Evolutionary conservation across 1,140 invertebrate genomes (phyloP), one percentile per base, ranked within the genome.

Genomic region (Bilobella aurantiaca): DNA sequence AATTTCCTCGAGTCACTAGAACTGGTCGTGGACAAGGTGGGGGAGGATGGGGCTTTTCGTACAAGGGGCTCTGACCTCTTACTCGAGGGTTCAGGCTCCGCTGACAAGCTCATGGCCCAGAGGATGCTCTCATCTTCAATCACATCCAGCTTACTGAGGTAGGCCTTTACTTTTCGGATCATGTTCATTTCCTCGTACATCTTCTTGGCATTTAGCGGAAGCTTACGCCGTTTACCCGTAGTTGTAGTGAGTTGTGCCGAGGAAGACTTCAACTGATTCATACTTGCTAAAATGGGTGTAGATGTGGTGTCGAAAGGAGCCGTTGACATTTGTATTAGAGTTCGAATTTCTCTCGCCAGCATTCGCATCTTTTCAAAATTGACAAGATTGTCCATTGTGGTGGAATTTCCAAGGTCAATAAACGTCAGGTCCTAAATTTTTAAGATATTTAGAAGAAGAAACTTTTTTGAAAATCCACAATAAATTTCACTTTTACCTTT

Each of bases 311-410:
- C 91, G 76, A 92, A 89, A 12, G 90, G 90, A n/a, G 91, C 91
- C 64, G 91, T 94, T 76, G 91, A 95, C 93, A 98, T 97, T 76
- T 94, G 93, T 58, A 89, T 93, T 21, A 98, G 80, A 56, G 90
- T 85, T 70, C 95, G 83, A 14, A 99, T 89, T 82, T 98, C 96
- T 77, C 97, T 97, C 2, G 96, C 92, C 67, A 99, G 93, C 93
- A 99, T 98, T 69, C 97, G 81, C 49, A 99, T 79, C 76, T 99
- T 99, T 77, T 99, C 97, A 77, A 99, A 99, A 79, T 99, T 99
- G 3, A 96, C 88, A 71, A 99, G 81, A 37, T 85, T 84, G 77
- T 98, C 94, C 2, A 97, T 89, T 74, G 86, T 84, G 0, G 93
- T 93, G 77, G 98, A 93, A 80, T 99, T 99, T 16, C 95, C 96